Conservation (phyloP, 2,888 invertebrate species). For the Camponotus fellah region DNA sequence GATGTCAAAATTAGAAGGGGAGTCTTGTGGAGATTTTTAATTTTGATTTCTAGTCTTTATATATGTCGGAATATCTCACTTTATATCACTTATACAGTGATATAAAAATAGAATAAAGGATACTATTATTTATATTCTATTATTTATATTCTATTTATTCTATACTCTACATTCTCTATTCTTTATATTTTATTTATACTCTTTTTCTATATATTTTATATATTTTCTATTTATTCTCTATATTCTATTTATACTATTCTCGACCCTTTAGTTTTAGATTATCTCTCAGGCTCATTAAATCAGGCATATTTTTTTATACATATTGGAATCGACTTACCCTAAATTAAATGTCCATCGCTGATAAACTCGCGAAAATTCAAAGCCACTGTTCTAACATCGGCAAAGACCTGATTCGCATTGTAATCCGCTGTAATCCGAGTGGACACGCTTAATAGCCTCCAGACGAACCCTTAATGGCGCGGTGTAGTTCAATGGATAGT, state of each 20-base stretch:
- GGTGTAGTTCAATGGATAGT: slow-evolving; percentile 40
- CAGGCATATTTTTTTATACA: not conserved
- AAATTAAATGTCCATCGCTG: not conserved
- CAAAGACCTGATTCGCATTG: not conserved
- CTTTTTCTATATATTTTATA: too few species aligned
- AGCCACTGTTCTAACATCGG: not conserved
- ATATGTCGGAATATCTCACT: not conserved
- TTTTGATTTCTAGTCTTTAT: not conserved
- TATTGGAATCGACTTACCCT: not conserved
- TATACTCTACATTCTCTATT: too few species aligned
- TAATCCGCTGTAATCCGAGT: slow-evolving; percentile 16
- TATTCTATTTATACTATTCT: not conserved
- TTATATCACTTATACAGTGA: not conserved
- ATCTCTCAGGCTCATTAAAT: not conserved
- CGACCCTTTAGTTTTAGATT: not conserved
- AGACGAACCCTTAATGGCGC: slow-evolving; percentile 31
- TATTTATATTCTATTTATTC: too few species aligned
- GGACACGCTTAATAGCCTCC: slow-evolving; percentile 43
- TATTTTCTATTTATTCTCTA: too few species aligned
- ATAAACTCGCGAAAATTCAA: not conserved
- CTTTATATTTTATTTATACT: too few species aligned
- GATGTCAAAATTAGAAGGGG: not conserved
- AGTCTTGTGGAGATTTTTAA: not conserved
- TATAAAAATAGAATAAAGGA: too few species aligned
- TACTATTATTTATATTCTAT: not conserved